A percentile compares a stretch with the other conserved stretches of the same genome.
Evolutionary conservation across 2,113 vertebrate genomes (phyloP).

Genomic region (Riparia riparia): DNA sequence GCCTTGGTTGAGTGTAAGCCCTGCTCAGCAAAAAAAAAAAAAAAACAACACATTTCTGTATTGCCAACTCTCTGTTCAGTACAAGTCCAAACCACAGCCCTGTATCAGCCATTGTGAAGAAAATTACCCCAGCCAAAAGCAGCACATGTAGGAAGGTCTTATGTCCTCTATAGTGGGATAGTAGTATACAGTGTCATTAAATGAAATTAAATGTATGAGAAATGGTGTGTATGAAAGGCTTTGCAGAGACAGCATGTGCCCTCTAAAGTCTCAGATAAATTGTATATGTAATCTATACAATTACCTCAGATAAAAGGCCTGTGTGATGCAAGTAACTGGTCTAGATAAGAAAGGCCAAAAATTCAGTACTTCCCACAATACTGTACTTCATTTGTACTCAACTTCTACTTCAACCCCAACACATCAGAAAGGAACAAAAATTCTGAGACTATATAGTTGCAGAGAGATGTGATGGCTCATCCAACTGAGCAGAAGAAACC

Average conservation of each 20-base stretch:
- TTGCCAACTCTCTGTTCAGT: neutral
- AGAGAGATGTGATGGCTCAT: neutral
- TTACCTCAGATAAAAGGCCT: neutral
- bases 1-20: neutral
- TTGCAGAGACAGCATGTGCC: neutral
- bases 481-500: neutral
- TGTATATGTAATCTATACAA: neutral
- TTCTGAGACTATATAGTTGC: neutral
- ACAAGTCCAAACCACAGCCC: neutral
- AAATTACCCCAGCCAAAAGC: neutral
- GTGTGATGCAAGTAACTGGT: neutral
- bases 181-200: neutral
- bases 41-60: neutral
- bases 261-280: neutral
- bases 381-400: neutral
- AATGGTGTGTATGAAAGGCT: neutral
- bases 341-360: neutral
- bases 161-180: neutral
- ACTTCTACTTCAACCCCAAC: neutral
- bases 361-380: neutral
- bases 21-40: neutral
- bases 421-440: neutral
- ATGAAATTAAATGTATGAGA: neutral
- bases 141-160: neutral
- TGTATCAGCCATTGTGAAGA: neutral